Percentiles rank a stretch among this genome's conserved stretches.
These are phyloP conservation scores for Nasalis larvatus DNA, from an alignment of 2,113 vertebrate genomes.

Conservation along the genomic window DNA sequence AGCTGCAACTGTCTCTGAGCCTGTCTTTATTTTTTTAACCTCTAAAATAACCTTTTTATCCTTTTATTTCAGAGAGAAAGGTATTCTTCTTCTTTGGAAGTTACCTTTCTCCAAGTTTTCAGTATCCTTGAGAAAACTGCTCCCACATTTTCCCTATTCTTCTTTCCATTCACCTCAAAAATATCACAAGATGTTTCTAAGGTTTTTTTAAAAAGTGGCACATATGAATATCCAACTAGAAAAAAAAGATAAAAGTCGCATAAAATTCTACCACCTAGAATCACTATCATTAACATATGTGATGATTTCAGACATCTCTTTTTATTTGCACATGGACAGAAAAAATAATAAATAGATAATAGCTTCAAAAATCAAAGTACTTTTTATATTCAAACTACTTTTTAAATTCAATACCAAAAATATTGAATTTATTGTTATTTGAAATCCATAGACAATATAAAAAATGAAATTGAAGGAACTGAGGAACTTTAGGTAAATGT, in stretches of 20 bases:
- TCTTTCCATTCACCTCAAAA: conserved; percentile 14
- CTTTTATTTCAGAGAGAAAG: conserved; percentile 44
- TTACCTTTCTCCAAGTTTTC: neutral
- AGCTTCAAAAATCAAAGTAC: neutral
- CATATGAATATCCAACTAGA: neutral
- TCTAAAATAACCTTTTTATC: conserved; percentile 29
- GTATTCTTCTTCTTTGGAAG: conserved; percentile 5
- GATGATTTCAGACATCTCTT: neutral
- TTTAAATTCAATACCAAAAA: neutral
- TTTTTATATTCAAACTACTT: neutral
- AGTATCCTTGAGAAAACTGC: conserved; percentile 31
- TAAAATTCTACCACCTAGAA: neutral
- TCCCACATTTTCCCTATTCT: neutral
- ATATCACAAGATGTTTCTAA: neutral
- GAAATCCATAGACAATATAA: neutral
- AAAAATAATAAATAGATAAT: neutral
- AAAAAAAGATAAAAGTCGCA: neutral
- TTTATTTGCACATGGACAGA: neutral
- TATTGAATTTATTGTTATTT: conserved; percentile 15
- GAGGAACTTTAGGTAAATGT: neutral
- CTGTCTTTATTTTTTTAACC: conserved; percentile 1
- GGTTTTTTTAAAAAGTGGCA: neutral
- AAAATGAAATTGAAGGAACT: neutral
- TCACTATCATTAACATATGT: neutral
- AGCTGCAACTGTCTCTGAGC: neutral